Percentiles rank a stretch among this genome's conserved stretches.
Evolutionary conservation across 2,888 invertebrate species (phyloP).

Genomic region (Alcis repandata): DNA sequence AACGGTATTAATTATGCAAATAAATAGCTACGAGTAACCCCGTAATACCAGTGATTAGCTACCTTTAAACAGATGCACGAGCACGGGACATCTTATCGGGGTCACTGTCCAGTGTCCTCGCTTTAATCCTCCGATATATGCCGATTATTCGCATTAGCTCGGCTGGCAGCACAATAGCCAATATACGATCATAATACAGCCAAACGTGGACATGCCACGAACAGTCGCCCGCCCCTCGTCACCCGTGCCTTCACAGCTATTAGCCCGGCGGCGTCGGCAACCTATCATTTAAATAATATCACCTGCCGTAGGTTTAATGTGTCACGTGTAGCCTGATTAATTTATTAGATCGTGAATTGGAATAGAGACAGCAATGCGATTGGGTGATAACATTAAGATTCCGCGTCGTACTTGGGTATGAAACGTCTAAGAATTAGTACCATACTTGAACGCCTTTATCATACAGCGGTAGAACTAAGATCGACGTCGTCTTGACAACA

Average conservation of each 20-base stretch:
- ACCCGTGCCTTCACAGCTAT: slow-evolving; percentile 42
- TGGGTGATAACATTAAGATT: too few relatives aligned
- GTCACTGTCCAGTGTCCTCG: slow-evolving; percentile 4
- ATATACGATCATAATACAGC: slow-evolving; percentile 32
- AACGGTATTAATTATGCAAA: too few relatives aligned
- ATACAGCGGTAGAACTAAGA: too few relatives aligned
- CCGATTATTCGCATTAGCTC: slow-evolving; percentile 34
- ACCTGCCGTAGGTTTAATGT: slow-evolving; percentile 28
- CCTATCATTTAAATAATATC: slow-evolving; percentile 47
- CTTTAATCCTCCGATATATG: slow-evolving; percentile 23
- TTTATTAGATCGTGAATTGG: slow-evolving; percentile 10
- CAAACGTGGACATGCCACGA: slow-evolving; percentile 41
- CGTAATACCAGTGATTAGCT: background rate
- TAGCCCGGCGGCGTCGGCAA: slow-evolving; percentile 41
- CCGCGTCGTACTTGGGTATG: background rate
- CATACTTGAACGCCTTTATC: too few relatives aligned
- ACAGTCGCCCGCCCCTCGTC: slow-evolving; percentile 27
- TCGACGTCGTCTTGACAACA: too few relatives aligned
- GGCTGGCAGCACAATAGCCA: slow-evolving; percentile 33
- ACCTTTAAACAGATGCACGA: slow-evolving; percentile 2
- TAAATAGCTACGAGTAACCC: too few relatives aligned
- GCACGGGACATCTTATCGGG: slow-evolving; percentile 5
- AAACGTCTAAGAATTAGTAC: too few relatives aligned
- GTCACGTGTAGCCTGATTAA: slow-evolving; percentile 32
- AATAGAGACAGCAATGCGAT: background rate